Conservation (phyloP, 2,888 invertebrate species). For the Rhabditoides inermis region DNA sequence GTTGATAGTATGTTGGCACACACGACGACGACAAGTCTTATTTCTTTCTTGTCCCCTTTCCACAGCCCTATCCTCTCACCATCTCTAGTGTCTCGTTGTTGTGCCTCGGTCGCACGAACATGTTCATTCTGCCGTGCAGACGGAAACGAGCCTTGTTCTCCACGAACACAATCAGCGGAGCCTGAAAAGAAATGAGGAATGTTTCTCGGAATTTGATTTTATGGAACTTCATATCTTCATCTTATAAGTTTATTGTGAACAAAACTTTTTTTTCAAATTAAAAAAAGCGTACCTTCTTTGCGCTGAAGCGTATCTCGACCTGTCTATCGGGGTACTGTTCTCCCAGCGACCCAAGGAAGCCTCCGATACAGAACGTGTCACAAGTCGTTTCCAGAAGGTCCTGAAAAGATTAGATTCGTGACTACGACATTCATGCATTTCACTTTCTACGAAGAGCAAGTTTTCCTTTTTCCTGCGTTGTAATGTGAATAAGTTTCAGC, state of each 20-base stretch:
- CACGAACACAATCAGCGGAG: conserved; percentile 48
- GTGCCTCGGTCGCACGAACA: conserved; percentile 42
- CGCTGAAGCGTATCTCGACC: conserved; percentile 31
- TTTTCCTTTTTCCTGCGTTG: too few species aligned
- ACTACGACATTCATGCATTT: too few species aligned
- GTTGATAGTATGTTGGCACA: too few species aligned
- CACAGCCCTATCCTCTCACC: too few species aligned
- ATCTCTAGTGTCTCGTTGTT: too few species aligned
- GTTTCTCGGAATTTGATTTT: not conserved
- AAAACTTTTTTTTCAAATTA: not conserved
- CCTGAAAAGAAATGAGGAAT: conserved; percentile 10
- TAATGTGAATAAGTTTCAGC: too few species aligned
- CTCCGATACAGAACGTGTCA: conserved; percentile 46
- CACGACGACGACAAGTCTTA: too few species aligned
- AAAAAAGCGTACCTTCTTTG: conserved; percentile 17
- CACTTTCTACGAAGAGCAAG: too few species aligned
- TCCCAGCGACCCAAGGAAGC: conserved; percentile 46
- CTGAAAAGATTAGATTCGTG: conserved; percentile 5
- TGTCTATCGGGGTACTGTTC: conserved; percentile 46
- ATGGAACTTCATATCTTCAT: not conserved
- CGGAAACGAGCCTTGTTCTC: conserved; percentile 47
- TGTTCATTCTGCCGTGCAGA: conserved; percentile 46
- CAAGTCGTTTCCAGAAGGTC: conserved; percentile 47
- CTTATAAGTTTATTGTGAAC: not conserved
- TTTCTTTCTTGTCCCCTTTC: too few species aligned